Evolutionary conservation across 1,140 invertebrate species (phyloP), one percentile per base, ranked within the genome.

Genomic region (Phenacoccus solenopsis): DNA sequence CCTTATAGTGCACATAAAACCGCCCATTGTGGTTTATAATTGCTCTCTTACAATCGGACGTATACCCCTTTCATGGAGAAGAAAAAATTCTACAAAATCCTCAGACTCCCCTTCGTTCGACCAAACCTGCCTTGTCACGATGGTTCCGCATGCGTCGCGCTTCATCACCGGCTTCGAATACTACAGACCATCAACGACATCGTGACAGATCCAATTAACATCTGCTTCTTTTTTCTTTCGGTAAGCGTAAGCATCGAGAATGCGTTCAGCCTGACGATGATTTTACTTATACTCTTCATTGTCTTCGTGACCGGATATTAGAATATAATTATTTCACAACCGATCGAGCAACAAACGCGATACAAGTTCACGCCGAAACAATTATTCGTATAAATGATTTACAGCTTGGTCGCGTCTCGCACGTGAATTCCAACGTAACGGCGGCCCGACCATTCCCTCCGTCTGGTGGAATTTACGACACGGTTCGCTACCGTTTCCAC

Each of bases 281-380:
- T n/a, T n/a, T n/a, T n/a, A n/a, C n/a, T n/a, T n/a, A n/a, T n/a
- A n/a, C n/a, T 49, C 16, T n/a, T n/a, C 38, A 9, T 49, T 49
- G 13, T 49, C 20, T 49, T 49, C 38, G 38, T 49, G 38, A 49
- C 38, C 38, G 38, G 38, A 49, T 49, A 49, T 49, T n/a, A n/a
- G 38, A 49, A 49, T n/a, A n/a, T n/a, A n/a, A n/a, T 49, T 49
- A 49, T 49, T 49, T 49, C 38, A 49, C 38, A 49, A 49, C 38
- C 16, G 38, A 49, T 49, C 38, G 20, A n/a, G 3, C 38, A 49
- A 16, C 38, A 49, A n/a, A 10, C 20, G 13, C 38, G 13, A n/a
- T 49, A n/a, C 38, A 9, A 49, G 38, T 16, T 49, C 30, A 49
- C 38, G 38, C 38, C 38, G 38, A 16, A 49, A 49, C 38, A 49